These are phyloP conservation scores for Myripristis jacobus DNA, from an alignment of 2,797 vertebrate genomes.

Conservation along the genomic window DNA sequence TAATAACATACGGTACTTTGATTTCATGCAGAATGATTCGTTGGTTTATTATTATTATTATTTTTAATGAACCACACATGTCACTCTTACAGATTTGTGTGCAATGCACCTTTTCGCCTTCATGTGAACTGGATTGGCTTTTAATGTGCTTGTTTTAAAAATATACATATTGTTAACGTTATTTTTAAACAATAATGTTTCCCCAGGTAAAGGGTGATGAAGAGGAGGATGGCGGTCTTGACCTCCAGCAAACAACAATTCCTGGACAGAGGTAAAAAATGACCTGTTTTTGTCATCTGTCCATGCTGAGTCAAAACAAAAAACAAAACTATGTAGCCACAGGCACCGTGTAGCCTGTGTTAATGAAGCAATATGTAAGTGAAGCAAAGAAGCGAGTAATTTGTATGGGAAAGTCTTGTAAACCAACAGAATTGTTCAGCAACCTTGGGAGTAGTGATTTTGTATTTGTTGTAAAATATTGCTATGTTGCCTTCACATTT, in stretches of 20 bases:
- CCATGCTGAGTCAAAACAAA: not conserved
- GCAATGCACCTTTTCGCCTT: not conserved
- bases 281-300: not conserved
- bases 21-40: not conserved
- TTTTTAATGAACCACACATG: no score
- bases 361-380: not conserved
- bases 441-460: not conserved
- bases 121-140: not conserved
- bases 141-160: not conserved
- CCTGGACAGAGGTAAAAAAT: constrained; percentile 88
- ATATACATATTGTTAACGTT: no score
- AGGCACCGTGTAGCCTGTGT: not conserved
- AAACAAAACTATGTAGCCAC: no score
- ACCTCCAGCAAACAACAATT: constrained; percentile 88
- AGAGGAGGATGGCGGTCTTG: constrained; percentile 91
- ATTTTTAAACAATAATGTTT: constrained; percentile 31
- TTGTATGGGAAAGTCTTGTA: not conserved
- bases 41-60: no score
- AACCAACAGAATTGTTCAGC: not conserved
- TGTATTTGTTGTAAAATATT: no score
- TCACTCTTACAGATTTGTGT: no score
- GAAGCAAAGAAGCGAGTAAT: not conserved
- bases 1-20: no score
- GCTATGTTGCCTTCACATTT: no score
- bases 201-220: constrained; percentile 93